Evolutionary conservation across 1,140 invertebrate species (phyloP), one percentile per base, ranked within the genome.

Genomic region (Calycopis cecrops): DNA sequence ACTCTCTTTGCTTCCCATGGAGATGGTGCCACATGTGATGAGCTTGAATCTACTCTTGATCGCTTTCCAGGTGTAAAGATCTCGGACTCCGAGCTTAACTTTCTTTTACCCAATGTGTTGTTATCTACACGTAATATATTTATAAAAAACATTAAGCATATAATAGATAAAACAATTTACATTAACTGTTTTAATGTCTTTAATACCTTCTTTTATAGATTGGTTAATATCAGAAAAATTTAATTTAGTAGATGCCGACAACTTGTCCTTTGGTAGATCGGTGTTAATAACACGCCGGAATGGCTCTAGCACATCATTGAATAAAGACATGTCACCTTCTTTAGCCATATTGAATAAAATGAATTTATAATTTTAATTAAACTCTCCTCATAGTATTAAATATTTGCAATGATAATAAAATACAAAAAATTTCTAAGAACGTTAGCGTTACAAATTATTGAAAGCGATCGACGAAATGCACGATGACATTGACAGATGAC

Each of bases 1-100:
- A 93, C 63, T 18, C 88, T 75, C 52, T 89, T 88, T 17, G 84
- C 77, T 75, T 93, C 91, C 88, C 91, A 90, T 1, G 91, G 91
- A 2, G 91, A 92, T 6, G 88, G 77, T 11, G 80, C 60, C 44
- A 55, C 65, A 16, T 65, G 35, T 16, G 60, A 72, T 6, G 62
- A 60, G 11, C 49, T 49, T 40, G 75, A 79, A 3, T 85, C 78
- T 6, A 63, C 69, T 4, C 78, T 68, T 4, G 57, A 11, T 18
- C 76, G 65, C 54, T 86, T 86, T 14, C 79, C 78, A 35, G 83
- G 78, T 12, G 79, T 84, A 34, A 50, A 40, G 33, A 47, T 44
- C 42, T 53, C 55, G 8, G 35, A 14, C 10, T 78, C 74, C 10
- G 83, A 49, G 55, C 76, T 77, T 0, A 70, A 79, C 55, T 86